A percentile compares a stretch with the other conserved stretches of the same genome.
phyloP scores from a whole-genome alignment of 2,797 vertebrate species.

The Bradypodion pumilum region DNA sequence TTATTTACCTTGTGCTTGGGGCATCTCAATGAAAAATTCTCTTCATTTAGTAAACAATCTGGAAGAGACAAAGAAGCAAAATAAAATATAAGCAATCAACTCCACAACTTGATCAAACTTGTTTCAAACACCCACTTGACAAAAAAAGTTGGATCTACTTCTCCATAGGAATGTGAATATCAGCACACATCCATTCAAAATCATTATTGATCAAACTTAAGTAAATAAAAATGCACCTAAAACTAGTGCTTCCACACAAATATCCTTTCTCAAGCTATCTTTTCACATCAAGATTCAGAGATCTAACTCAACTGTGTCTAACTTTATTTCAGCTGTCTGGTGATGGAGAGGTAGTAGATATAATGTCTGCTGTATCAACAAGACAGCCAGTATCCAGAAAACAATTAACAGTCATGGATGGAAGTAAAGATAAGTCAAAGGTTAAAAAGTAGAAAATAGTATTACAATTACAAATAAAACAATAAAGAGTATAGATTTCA shows the following conservation, averaged over 20 bases:
- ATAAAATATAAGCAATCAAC: slow-evolving; percentile 29
- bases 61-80: slow-evolving; percentile 53
- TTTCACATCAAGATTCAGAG: neutral
- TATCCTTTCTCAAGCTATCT: neutral
- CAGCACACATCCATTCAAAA: neutral
- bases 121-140: slow-evolving; percentile 11
- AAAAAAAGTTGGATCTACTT: slow-evolving; percentile 38
- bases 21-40: slow-evolving; percentile 98
- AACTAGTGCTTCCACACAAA: neutral
- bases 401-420: slow-evolving; percentile 4
- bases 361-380: neutral
- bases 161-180: neutral
- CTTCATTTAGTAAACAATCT: slow-evolving; percentile 98
- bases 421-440: too few relatives aligned
- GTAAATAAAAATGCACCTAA: neutral
- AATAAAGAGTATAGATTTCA: too few relatives aligned
- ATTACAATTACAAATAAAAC: too few relatives aligned
- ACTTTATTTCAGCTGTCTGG: neutral
- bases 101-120: slow-evolving; percentile 7
- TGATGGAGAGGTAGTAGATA: neutral
- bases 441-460: too few relatives aligned
- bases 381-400: neutral
- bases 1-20: slow-evolving; percentile 99
- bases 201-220: neutral
- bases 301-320: neutral